These are phyloP conservation scores for Poeciliopsis turneri DNA, from an alignment of 2,797 vertebrate species.

Conservation along the genomic window DNA sequence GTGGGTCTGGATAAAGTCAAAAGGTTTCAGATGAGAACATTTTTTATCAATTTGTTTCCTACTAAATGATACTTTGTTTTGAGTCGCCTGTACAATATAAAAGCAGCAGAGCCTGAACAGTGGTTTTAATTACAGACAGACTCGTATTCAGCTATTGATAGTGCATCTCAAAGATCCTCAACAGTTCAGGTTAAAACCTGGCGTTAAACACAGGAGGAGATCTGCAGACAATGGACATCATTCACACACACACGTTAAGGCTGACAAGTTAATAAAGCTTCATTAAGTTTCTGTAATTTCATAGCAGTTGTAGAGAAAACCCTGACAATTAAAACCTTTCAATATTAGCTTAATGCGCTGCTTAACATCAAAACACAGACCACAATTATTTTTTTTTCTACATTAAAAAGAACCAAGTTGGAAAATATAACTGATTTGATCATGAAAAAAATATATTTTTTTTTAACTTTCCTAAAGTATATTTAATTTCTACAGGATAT, in stretches of 20 bases:
- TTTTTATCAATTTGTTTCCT: neutral
- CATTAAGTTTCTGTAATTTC: conserved; percentile 23
- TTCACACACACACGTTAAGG: conserved; percentile 15
- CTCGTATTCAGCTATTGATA: neutral
- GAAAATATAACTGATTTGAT: neutral
- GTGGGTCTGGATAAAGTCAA: neutral
- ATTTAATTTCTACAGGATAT: neutral
- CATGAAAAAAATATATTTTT: neutral
- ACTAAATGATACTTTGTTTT: neutral
- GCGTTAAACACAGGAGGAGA: neutral
- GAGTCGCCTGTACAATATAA: neutral
- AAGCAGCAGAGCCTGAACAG: neutral
- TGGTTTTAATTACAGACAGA: neutral
- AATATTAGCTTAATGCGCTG: conserved; percentile 17
- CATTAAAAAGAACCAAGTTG: neutral
- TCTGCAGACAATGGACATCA: neutral
- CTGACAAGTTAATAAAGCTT: conserved; percentile 30
- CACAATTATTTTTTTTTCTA: too few species aligned
- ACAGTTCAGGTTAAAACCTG: neutral
- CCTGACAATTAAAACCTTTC: neutral
- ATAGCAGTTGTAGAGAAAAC: neutral
- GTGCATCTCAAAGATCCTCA: neutral
- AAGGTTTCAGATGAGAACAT: neutral
- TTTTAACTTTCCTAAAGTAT: neutral
- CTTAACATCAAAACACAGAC: conserved; percentile 7